Conservation (phyloP, 2,797 vertebrate genomes). For the Pelodytes ibericus region DNA sequence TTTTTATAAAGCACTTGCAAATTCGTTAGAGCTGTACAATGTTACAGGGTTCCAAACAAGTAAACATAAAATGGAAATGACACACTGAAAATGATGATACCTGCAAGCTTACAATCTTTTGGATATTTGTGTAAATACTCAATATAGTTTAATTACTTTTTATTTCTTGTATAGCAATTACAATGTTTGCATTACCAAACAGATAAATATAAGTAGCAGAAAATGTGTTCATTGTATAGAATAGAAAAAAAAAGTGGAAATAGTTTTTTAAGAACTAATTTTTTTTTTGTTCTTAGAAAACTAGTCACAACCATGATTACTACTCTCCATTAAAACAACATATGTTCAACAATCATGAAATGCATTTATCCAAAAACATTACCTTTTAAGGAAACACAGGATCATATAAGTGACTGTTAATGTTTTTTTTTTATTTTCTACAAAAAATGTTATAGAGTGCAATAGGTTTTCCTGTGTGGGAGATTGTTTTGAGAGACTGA, state of each 20-base stretch:
- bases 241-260: not conserved
- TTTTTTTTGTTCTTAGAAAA: constrained; percentile 10
- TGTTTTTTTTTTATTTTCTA: too few relatives aligned
- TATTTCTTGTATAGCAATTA: not conserved
- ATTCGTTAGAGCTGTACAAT: too few relatives aligned
- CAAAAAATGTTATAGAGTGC: too few relatives aligned
- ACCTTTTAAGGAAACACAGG: not conserved
- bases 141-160: not conserved
- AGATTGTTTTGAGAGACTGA: too few relatives aligned
- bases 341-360: not conserved
- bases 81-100: too few relatives aligned
- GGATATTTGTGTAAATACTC: not conserved
- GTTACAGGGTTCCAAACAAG: too few relatives aligned
- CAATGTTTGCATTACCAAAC: constrained; percentile 10
- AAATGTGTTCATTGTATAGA: not conserved
- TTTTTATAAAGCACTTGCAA: too few relatives aligned
- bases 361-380: not conserved
- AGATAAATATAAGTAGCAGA: constrained; percentile 18
- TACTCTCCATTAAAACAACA: not conserved
- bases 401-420: not conserved
- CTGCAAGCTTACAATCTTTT: not conserved
- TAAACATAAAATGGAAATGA: too few relatives aligned
- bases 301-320: too few relatives aligned
- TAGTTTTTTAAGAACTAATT: constrained; percentile 4
- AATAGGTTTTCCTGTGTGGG: too few relatives aligned